Evolutionary conservation across 1,140 invertebrate genomes (phyloP), one percentile per base, ranked within the genome.

Genomic region (Geopemphigus sp.): DNA sequence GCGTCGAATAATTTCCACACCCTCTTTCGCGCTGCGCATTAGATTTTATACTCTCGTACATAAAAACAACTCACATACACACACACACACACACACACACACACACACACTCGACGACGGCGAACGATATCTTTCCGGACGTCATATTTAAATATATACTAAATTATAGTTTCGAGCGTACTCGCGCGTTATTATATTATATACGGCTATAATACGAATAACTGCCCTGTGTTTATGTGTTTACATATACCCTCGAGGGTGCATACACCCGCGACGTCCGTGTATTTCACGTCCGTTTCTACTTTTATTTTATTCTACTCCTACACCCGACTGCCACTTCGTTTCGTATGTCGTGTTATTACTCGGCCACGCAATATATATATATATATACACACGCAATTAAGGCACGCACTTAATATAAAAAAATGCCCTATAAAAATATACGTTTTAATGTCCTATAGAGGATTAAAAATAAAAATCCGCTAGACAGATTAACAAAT

Each of bases 81-180:
- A n/a, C n/a, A n/a, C 19, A 61, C 39, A 45, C 11, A 45, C 11
- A 45, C 11, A 45, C 8, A 61, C 17, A 61, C 26, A 61, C 11
- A 26, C 11, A 10, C 1, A 2, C 32, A 45, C 5, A 6, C 3
- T 19, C 53, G 72, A 74, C 22, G 24, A 54, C 54, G n/a, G 73
- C 32, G 47, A 32, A 59, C 54, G 54, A 26, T 61, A 61, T 76
- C 56, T 61, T 26, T 45, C 12, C 2, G 19, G 24, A 70, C 11
- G 39, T 68, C 22, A n/a, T n/a, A n/a, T n/a, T n/a, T n/a, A n/a
- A n/a, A n/a, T n/a, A n/a, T n/a, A 24, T 22, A 24, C 66, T 0
- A 76, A 76, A 76, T 76, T 76, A 70, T 70, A 70, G 66, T 26
- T 39, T n/a, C n/a, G n/a, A n/a, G n/a, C n/a, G n/a, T n/a, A n/a